Conservation (phyloP, 2,113 vertebrate species). For the Anoura caudifer region DNA sequence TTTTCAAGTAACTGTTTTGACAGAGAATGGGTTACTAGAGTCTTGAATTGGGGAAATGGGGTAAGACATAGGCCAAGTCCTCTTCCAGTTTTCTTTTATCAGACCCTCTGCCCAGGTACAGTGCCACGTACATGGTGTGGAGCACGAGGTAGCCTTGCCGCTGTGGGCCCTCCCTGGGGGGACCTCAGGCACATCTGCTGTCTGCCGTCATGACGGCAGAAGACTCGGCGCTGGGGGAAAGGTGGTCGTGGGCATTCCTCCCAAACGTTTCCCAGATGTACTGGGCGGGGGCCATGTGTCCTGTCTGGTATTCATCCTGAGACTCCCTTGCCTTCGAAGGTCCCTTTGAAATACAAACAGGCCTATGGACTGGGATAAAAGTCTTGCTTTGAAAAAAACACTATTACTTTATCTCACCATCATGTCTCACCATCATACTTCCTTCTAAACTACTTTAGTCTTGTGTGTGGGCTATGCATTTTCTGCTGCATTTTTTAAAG, state of each 20-base stretch:
- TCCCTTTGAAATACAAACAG: background rate
- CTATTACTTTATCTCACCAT: background rate
- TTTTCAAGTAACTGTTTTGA: background rate
- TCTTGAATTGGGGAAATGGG: background rate
- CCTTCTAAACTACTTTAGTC: background rate
- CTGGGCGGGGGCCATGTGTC: background rate
- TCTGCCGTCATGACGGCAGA: background rate
- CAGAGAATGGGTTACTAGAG: background rate
- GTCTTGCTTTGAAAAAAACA: background rate
- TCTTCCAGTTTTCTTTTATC: background rate
- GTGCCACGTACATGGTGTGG: fast-evolving
- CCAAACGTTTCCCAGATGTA: background rate
- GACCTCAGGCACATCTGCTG: fast-evolving
- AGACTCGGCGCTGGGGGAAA: background rate
- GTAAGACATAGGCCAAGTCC: background rate
- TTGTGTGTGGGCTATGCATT: background rate
- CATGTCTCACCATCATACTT: background rate
- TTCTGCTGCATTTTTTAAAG: background rate
- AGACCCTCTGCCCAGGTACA: background rate
- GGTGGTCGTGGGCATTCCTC: fast-evolving
- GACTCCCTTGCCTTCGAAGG: background rate
- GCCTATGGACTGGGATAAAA: background rate
- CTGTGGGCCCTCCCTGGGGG: background rate
- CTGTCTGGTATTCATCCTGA: background rate
- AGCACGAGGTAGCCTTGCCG: fast-evolving